Evolutionary conservation across 2,113 vertebrate genomes (phyloP).

Genomic region (Rattus norvegicus): GRCr8 NC_086028.1:10695001-10695500

Average conservation of each 20-base stretch:
- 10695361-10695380: background rate
- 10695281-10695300: background rate
- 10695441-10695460: background rate
- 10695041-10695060: background rate
- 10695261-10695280: background rate
- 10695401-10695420: background rate
- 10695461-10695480: accelerated
- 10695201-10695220: background rate
- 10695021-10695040: too few relatives aligned
- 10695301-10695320: too few relatives aligned
- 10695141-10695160: background rate
- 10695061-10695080: background rate
- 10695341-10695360: background rate
- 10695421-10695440: accelerated
- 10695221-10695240: background rate
- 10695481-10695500: background rate
- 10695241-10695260: background rate
- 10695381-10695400: background rate
- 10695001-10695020: background rate
- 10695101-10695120: background rate
- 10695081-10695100: background rate
- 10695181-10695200: background rate
- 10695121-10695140: background rate
- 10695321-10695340: too few relatives aligned
- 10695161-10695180: background rate